These are phyloP conservation scores for Andrena trimmerana DNA, from an alignment of 2,888 invertebrate species.

Conservation along the genomic window DNA sequence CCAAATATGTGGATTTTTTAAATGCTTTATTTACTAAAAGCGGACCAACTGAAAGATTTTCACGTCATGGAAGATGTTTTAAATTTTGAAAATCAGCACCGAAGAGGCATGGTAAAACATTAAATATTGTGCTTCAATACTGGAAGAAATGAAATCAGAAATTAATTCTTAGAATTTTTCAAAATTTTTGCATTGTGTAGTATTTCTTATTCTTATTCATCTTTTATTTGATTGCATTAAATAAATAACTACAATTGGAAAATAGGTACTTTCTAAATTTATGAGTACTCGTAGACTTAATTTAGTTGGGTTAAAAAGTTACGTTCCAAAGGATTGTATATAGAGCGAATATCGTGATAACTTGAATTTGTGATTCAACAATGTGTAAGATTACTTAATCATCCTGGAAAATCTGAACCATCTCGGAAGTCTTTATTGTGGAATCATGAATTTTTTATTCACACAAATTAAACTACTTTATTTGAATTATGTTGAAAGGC, in stretches of 20 bases:
- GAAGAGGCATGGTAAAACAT: too few species aligned
- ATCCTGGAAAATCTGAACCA: slow-evolving; percentile 6
- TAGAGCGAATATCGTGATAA: background rate
- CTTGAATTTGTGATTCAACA: background rate
- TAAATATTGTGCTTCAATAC: too few species aligned
- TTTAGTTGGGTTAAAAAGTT: background rate
- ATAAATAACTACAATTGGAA: background rate
- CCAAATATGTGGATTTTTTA: too few species aligned
- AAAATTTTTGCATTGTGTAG: too few species aligned
- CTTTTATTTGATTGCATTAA: too few species aligned
- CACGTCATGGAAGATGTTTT: too few species aligned
- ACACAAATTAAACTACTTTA: background rate
- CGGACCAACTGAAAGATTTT: too few species aligned
- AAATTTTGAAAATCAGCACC: background rate
- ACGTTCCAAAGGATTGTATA: background rate
- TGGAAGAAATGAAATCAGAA: slow-evolving; percentile 3
- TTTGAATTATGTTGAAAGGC: background rate
- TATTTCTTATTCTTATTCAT: too few species aligned
- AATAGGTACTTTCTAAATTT: background rate
- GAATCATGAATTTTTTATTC: background rate
- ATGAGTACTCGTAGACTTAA: background rate
- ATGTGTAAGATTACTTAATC: slow-evolving; percentile 1
- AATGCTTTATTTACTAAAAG: too few species aligned
- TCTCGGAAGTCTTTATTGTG: slow-evolving; percentile 23
- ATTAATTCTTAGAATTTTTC: background rate